A percentile compares a stretch with the other conserved stretches of the same genome.
phyloP scores from a whole-genome alignment of 2,113 vertebrate species.

The Percopsis transmontana region DNA sequence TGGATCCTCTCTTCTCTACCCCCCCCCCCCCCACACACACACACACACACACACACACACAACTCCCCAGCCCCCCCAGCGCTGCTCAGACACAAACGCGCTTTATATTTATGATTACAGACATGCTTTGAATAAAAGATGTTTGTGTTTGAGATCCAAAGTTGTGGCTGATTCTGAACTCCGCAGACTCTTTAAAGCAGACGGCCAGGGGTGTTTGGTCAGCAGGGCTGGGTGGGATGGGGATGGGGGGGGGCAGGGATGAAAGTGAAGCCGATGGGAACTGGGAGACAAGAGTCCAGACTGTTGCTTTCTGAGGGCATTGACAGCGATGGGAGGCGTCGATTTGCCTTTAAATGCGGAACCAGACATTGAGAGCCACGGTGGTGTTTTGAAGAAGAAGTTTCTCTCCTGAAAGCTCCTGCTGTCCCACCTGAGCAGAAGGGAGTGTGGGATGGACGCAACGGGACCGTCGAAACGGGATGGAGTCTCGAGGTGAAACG shows the following conservation, averaged over 20 bases:
- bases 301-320: slow-evolving; percentile 65
- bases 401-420: slow-evolving; percentile 50
- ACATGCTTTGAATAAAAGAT: slow-evolving; percentile 78
- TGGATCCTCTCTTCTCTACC: too few relatives aligned
- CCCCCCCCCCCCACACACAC: slow-evolving; percentile 40
- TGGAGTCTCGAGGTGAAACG: slow-evolving; percentile 28
- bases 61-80: slow-evolving; percentile 50
- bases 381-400: slow-evolving; percentile 43
- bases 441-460: too few relatives aligned
- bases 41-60: too few relatives aligned
- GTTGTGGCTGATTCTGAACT: slow-evolving; percentile 71
- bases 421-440: slow-evolving; percentile 25
- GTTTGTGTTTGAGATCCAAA: slow-evolving; percentile 75
- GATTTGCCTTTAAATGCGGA: slow-evolving; percentile 73
- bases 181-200: slow-evolving; percentile 56
- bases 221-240: slow-evolving; percentile 67
- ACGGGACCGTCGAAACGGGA: slow-evolving; percentile 31
- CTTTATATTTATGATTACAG: slow-evolving; percentile 80
- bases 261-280: slow-evolving; percentile 78
- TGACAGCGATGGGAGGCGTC: slow-evolving; percentile 70
- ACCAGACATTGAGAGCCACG: slow-evolving; percentile 61
- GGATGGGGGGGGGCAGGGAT: slow-evolving; percentile 68
- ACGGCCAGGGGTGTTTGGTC: slow-evolving; percentile 63
- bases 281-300: slow-evolving; percentile 71
- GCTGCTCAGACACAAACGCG: slow-evolving; percentile 67